Base-by-base conservation (phyloP, 2,113 vertebrate genomes). In the Ceyx cyanopectus region DNA sequence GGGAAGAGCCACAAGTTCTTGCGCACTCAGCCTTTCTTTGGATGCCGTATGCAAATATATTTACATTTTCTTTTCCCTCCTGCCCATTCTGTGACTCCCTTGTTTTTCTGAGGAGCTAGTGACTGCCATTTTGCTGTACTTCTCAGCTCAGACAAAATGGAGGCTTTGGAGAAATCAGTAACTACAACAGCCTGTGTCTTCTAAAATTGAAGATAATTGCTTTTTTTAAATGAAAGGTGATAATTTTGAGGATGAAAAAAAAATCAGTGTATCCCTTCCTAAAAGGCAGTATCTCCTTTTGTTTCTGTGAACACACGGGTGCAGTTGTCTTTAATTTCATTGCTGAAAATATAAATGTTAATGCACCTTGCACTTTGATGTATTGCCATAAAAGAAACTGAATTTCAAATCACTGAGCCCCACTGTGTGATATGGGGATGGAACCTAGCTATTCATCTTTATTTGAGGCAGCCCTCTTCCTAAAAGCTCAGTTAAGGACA, bases 81-180 rank as follows among this genome's bases (percentile, higher is more conserved):
- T 77, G 78, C 81, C 81, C 60, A 4, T 26, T 19, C 63, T 5
- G 56, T 19, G 70, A 2, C 58, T 57, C 67, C 54, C 21, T 61
- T 8, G 1, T 14, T 46, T 27, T 37, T 30, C 87, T 8, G 46
- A 74, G 72, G 51, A 62, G 63, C 54, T 16, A 1, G 2, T 29
- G 32, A 14, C 91, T 94, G 91, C 95, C 94, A 94, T 96, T 95
- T 95, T 53, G 81, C 87, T 92, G 75, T 24, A 8, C 50, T 69
- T 41, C 81, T 50, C 78, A 19, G 91, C 92, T 89, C 67, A 92
- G 56, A 96, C 96, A 96, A 96, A 96, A 95, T 96, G 94, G 94
- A 95, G 84, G 86, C 84, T 81, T 82, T 61, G 89, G 54, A 81
- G 70, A 53, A 70, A 58, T 78, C n/a, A 10, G 62, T 24, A 54